Base-by-base conservation (phyloP, 2,113 vertebrate genomes). In the Catharus bicknelli region DNA sequence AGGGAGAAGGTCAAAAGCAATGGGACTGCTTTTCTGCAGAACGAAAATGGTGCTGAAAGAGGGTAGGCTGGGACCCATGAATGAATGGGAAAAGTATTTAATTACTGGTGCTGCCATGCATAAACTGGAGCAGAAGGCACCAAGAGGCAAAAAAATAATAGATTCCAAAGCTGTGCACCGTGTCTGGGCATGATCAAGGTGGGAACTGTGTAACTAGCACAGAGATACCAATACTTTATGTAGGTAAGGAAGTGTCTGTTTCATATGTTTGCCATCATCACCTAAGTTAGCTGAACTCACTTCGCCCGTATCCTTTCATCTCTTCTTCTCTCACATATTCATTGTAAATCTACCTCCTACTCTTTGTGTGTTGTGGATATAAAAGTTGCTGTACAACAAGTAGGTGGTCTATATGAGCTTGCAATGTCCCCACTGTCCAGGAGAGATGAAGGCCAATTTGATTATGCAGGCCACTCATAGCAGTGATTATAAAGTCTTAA, bases 401-500 rank as follows among this genome's bases (percentile, higher is more conserved):
- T 34, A 57, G 38, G 13, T 81, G 55, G 25, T 69, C 62, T 64
- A 23, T 27, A 17, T 66, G 79, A 90, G 63, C 59, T 58, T 94
- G 67, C 75, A 63, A 3, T n/a, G 51, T 23, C 43, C 30, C 26
- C 10, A 2, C 54, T 51, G 32, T 58, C 67, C 64, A 55, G 34
- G 38, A 77, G 27, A 43, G 64, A 63, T 66, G 57, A 81, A 81
- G 45, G 45, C 69, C 18, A 36, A 26, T 79, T 83, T 86, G 90
- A 93, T 94, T 94, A 81, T 61, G 50, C 76, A 86, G 73, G 11
- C 80, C 17, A 21, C 61, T 93, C 83, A 25, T n/a, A 36, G 63
- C 53, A 94, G 68, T 32, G 48, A 75, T 88, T 93, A 64, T 92
- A 82, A 83, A 95, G 81, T 83, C 85, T 91, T 91, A 73, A 91